A percentile compares a stretch with the other conserved stretches of the same genome.
Conservation (phyloP, 2,888 invertebrate genomes). For the Athalia rosae region DNA sequence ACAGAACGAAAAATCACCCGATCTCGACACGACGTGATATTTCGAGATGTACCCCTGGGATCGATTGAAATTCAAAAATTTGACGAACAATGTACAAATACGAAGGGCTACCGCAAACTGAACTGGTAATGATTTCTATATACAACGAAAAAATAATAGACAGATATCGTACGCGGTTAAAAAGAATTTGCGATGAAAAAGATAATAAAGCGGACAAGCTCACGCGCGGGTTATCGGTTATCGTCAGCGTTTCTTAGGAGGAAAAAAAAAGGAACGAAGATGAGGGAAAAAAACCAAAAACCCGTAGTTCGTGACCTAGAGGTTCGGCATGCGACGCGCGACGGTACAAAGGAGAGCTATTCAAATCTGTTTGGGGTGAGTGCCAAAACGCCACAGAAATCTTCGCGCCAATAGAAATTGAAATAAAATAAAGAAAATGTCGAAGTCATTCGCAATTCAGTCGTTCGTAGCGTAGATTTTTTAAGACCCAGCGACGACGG, state of each 20-base stretch:
- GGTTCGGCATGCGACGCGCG: not conserved
- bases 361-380: conserved; percentile 17
- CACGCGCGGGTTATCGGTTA: conserved; percentile 29
- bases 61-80: too few relatives aligned
- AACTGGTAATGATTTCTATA: too few relatives aligned
- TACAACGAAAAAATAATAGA: too few relatives aligned
- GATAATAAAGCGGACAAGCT: not conserved
- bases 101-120: too few relatives aligned
- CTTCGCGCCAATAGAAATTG: conserved; percentile 3
- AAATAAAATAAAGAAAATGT: not conserved
- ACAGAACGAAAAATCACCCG: too few relatives aligned
- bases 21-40: too few relatives aligned
- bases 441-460: too few relatives aligned
- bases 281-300: conserved; percentile 11
- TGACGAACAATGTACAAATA: too few relatives aligned
- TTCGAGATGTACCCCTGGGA: too few relatives aligned
- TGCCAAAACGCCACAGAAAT: not conserved
- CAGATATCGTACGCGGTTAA: not conserved
- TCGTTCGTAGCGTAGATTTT: too few relatives aligned
- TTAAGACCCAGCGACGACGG: too few relatives aligned
- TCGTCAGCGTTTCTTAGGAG: not conserved
- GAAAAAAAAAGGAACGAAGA: conserved; percentile 7
- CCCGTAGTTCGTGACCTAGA: conserved; percentile 15
- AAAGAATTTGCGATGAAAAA: not conserved
- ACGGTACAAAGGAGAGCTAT: conserved; percentile 25